A percentile compares a stretch with the other conserved stretches of the same genome.
phyloP scores from a whole-genome alignment of 1,140 invertebrate genomes.

The Lucilia cuprina region DNA sequence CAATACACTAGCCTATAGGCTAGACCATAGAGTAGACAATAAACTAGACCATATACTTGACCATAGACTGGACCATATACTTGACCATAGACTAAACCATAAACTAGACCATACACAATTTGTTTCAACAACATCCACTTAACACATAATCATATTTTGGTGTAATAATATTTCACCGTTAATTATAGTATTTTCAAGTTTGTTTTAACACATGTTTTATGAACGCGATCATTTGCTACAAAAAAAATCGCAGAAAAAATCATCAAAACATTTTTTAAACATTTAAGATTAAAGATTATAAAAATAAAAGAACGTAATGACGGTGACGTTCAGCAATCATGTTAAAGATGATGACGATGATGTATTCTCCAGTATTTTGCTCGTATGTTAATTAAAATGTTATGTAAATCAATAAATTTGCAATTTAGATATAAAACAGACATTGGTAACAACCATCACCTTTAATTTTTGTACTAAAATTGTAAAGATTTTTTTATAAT shows the following conservation, averaged over 20 bases:
- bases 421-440: constrained; percentile 21
- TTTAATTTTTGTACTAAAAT: background rate
- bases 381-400: constrained; percentile 3
- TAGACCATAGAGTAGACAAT: too few species aligned
- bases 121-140: too few species aligned
- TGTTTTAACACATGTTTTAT: background rate
- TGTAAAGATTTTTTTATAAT: background rate
- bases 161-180: background rate
- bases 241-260: background rate
- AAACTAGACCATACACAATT: too few species aligned
- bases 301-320: background rate
- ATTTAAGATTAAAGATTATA: background rate
- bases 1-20: too few species aligned
- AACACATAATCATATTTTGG: too few species aligned
- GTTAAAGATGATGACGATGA: background rate
- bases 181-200: background rate
- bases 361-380: background rate
- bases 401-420: constrained; percentile 33
- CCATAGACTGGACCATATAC: too few species aligned
- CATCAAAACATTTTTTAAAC: background rate
- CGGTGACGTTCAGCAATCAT: background rate
- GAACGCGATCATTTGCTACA: background rate
- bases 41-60: too few species aligned
- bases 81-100: too few species aligned
- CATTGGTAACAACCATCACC: background rate